Evolutionary conservation across 2,113 vertebrate genomes (phyloP).

Genomic region (Corythaeola cristata): DNA sequence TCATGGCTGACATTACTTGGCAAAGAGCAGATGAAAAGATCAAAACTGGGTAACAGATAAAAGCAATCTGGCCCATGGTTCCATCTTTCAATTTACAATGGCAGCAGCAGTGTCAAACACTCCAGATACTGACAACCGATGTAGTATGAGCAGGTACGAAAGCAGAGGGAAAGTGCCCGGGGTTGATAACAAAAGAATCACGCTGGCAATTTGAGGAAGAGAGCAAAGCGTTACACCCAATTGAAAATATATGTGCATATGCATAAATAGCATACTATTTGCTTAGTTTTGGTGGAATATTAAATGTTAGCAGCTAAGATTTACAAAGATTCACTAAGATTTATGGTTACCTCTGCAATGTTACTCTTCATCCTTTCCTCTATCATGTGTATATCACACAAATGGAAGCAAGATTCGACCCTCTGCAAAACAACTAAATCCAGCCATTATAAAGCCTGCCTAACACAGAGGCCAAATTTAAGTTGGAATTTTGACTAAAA

Average conservation of each 20-base stretch:
- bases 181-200: not conserved
- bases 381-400: not conserved
- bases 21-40: constrained; percentile 62
- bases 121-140: not conserved
- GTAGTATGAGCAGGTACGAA: not conserved
- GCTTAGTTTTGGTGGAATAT: not conserved
- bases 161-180: not conserved
- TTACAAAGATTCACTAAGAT: not conserved
- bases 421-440: not conserved
- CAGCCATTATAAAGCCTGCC: not conserved
- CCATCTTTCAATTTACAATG: constrained; percentile 59
- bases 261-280: not conserved
- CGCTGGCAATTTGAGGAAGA: not conserved
- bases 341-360: not conserved
- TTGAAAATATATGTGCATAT: not conserved
- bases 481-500: not conserved
- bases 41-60: constrained; percentile 64
- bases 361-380: not conserved
- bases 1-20: constrained; percentile 62
- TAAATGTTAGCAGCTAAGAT: not conserved
- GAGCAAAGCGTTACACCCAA: not conserved
- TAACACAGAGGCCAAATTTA: not conserved
- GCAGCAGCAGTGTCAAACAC: constrained; percentile 56
- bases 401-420: not conserved
- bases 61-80: constrained; percentile 32